Evolutionary conservation across 2,888 invertebrate species (phyloP), one percentile per base, ranked within the genome.

Genomic region (Eilema depressum): DNA sequence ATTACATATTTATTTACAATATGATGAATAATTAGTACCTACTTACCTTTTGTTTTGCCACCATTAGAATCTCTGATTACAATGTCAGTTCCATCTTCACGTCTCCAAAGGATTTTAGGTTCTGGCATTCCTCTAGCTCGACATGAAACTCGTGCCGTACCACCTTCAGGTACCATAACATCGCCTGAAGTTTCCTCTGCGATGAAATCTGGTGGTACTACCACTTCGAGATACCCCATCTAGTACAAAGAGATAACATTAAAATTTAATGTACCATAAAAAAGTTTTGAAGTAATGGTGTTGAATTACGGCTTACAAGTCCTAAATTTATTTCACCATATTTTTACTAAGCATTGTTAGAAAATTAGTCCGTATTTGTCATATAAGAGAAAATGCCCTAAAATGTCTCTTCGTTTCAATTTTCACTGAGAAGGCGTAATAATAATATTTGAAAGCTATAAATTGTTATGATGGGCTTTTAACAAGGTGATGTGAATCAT

Each of bases 121-220:
- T 96, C 95, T 0, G 98, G 98, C 88, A 97, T 97, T 17, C 98
- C 98, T 70, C 96, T 96, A 3, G 98, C 98, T 71, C 96, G 94
- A 87, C 97, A 97, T 59, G 96, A 96, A 70, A 97, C 92, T 80
- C 95, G 96, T 17, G 96, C 97, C 0, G 96, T 96, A 56, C 97
- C 97, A 68, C 98, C 98, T 95, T 98, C 98, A 33, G 97, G 97
- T 41, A 98, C 97, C 96, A 98, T 97, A 20, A 98, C 96, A 89
- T 99, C 98, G 0, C 98, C 97, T n/a, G 98, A 98, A 33, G 98
- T 98, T 87, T 98, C 98, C 86, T 98, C 98, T 25, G 97, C 89
- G 75, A 98, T 96, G 85, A 99, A 98, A 91, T 98, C 98, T n/a
- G 99, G 99, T 47, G 99, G 98, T 79, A 98, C 97, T 33, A 98